These are phyloP conservation scores for Epirrhoe tristata DNA, from an alignment of 2,888 invertebrate species.

Conservation along the genomic window DNA sequence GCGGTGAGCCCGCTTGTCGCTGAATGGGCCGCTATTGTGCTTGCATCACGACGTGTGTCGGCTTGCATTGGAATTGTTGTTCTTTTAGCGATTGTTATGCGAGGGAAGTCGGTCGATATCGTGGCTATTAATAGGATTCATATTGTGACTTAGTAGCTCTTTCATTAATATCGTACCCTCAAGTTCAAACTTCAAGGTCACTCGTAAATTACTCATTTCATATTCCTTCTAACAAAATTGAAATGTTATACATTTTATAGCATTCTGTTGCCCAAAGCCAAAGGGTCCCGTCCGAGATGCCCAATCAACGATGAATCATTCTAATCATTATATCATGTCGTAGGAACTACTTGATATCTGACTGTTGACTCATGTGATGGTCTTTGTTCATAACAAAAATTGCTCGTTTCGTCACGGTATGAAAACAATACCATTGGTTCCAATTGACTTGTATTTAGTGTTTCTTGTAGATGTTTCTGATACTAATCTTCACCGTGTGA, in stretches of 20 bases:
- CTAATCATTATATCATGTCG: slow-evolving; percentile 7
- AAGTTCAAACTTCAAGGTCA: background rate
- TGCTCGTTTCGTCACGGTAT: slow-evolving; percentile 35
- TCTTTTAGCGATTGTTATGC: slow-evolving; percentile 40
- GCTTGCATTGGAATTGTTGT: slow-evolving; percentile 47
- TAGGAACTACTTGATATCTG: slow-evolving; percentile 19
- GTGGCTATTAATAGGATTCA: slow-evolving; percentile 23
- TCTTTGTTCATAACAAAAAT: slow-evolving; percentile 20
- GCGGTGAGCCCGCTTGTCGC: slow-evolving; percentile 59
- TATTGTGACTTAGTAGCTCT: slow-evolving; percentile 4
- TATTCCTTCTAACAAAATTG: background rate
- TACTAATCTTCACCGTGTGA: background rate
- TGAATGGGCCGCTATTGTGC: slow-evolving; percentile 61
- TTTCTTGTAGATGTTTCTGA: background rate
- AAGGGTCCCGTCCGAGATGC: slow-evolving; percentile 3
- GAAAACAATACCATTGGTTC: slow-evolving; percentile 49
- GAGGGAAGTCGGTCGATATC: slow-evolving; percentile 24
- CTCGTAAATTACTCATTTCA: background rate
- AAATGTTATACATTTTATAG: background rate
- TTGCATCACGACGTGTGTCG: slow-evolving; percentile 51
- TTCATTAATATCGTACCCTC: slow-evolving; percentile 1
- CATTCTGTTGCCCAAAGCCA: slow-evolving; percentile 4
- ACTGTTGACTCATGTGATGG: slow-evolving; percentile 27
- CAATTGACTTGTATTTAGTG: slow-evolving; percentile 38
- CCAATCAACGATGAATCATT: slow-evolving; percentile 17